Evolutionary conservation across 2,888 invertebrate genomes (phyloP).

Genomic region (Ectemnius lituratus): DNA sequence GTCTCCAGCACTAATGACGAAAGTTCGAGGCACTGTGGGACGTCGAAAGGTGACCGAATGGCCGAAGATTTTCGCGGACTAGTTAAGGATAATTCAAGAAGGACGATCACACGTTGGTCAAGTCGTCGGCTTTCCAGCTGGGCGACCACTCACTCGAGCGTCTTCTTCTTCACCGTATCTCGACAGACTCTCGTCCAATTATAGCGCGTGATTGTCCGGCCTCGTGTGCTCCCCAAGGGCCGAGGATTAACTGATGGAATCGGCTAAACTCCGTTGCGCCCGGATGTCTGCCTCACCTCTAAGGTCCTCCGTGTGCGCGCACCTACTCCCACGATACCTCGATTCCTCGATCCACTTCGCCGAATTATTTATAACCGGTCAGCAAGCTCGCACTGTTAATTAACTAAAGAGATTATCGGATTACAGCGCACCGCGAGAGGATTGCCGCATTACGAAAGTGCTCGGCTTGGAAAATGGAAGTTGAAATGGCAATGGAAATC

Average conservation of each 20-base stretch:
- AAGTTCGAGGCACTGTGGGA: too few species aligned
- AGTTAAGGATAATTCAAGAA: constrained; percentile 42
- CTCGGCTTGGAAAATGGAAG: too few species aligned
- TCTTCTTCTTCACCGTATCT: constrained; percentile 59
- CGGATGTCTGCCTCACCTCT: not conserved
- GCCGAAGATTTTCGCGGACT: too few species aligned
- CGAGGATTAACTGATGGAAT: constrained; percentile 61
- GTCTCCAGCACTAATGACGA: too few species aligned
- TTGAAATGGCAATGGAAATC: too few species aligned
- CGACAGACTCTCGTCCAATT: constrained; percentile 73
- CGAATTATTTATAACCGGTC: constrained; percentile 61
- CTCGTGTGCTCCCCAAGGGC: constrained; percentile 62
- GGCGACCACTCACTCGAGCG: constrained; percentile 28
- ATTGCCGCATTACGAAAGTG: not conserved
- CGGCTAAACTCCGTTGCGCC: constrained; percentile 12
- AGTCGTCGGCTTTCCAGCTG: constrained; percentile 32
- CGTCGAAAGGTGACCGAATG: too few species aligned
- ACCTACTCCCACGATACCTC: not conserved
- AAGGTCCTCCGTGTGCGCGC: constrained; percentile 6
- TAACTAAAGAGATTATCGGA: constrained; percentile 66
- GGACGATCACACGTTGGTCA: constrained; percentile 61
- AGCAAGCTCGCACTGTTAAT: constrained; percentile 51
- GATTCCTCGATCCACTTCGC: constrained; percentile 50
- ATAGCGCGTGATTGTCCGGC: constrained; percentile 69
- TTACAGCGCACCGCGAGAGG: constrained; percentile 43